A percentile compares a stretch with the other conserved stretches of the same genome.
Conservation (phyloP, 2,888 invertebrate species). For the Tenthredo livida region DNA sequence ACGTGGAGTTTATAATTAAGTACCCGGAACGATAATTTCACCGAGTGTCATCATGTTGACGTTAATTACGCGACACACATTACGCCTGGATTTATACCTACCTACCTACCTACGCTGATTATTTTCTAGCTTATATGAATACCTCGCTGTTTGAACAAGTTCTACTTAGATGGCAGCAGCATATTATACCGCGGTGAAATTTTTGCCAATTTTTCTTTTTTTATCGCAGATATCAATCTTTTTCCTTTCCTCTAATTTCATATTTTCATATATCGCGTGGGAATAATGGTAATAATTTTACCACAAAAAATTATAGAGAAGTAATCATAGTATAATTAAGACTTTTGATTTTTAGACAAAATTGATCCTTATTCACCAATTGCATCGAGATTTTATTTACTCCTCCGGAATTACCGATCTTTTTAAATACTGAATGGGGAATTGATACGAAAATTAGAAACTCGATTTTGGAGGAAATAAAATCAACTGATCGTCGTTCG, state of each 20-base stretch:
- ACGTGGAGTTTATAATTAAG: background rate
- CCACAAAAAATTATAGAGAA: background rate
- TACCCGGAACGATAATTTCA: constrained; percentile 8
- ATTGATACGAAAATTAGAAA: background rate
- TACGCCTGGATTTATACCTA: background rate
- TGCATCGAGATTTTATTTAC: too few relatives aligned
- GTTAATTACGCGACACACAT: constrained; percentile 1
- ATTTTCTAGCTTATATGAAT: background rate
- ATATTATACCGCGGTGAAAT: background rate
- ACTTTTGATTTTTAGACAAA: too few relatives aligned
- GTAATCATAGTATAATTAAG: too few relatives aligned
- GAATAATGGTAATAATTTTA: too few relatives aligned
- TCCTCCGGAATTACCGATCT: background rate
- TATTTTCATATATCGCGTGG: too few relatives aligned
- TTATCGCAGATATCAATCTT: background rate
- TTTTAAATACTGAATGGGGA: background rate
- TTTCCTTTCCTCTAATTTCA: background rate
- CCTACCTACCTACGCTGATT: background rate
- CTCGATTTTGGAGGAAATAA: background rate
- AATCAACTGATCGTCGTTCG: background rate
- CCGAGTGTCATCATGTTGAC: background rate
- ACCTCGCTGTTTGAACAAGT: background rate
- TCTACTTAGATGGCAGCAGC: constrained; percentile 14
- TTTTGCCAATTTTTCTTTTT: background rate
- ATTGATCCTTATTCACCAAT: too few relatives aligned